These are phyloP conservation scores for Sympetrum striolatum DNA, from an alignment of 2,888 invertebrate genomes.

Conservation along the genomic window DNA sequence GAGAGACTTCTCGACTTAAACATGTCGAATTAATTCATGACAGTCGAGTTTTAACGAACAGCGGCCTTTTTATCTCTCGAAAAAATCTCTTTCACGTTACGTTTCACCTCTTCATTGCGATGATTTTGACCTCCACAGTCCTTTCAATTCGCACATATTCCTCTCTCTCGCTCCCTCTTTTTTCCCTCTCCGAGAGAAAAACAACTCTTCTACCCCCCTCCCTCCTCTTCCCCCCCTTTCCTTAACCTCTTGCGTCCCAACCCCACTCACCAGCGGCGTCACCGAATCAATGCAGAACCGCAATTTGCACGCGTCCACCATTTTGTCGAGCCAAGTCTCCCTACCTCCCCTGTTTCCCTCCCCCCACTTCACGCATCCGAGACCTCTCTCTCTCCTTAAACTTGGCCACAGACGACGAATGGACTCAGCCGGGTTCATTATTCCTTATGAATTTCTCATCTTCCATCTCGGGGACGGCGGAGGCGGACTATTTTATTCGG, in stretches of 20 bases:
- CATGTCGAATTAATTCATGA: no score
- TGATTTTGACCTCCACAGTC: no score
- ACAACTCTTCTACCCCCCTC: not conserved
- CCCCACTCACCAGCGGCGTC: not conserved
- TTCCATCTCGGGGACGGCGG: not conserved
- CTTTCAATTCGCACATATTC: no score
- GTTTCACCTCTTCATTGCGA: no score
- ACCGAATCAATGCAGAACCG: constrained; percentile 33
- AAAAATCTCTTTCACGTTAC: no score
- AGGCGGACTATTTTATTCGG: not conserved
- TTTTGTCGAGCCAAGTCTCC: constrained; percentile 20
- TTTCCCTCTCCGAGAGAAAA: not conserved
- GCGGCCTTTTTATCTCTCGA: no score
- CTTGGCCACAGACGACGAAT: constrained; percentile 9
- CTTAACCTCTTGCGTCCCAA: not conserved
- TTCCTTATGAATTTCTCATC: not conserved
- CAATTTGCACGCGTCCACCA: constrained; percentile 44
- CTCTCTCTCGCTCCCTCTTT: not conserved
- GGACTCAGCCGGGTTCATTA: not conserved
- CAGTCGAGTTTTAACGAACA: no score
- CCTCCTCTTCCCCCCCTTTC: not conserved
- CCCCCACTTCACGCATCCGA: not conserved
- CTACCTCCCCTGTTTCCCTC: not conserved
- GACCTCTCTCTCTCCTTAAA: not conserved
- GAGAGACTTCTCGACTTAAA: no score